Evolutionary conservation across 2,888 invertebrate species (phyloP), one percentile per base, ranked within the genome.

Genomic region (Epinotia ramella): DNA sequence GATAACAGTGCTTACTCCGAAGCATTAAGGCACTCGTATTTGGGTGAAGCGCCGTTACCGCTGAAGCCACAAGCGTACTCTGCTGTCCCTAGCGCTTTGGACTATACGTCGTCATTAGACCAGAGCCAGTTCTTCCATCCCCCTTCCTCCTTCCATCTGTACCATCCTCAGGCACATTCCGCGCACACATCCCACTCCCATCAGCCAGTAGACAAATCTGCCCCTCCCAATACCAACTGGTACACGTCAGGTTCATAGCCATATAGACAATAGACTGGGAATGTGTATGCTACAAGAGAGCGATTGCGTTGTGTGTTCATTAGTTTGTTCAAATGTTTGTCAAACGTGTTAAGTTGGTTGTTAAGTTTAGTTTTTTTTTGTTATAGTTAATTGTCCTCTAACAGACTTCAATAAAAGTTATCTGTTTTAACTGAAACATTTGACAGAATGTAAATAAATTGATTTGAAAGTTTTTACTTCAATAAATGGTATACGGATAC

Each of bases 21-120:
- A 87, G 95, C 96, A 53, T 84, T 96, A 84, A 92, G 96, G 77
- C 93, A 93, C 80, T 91, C 93, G 33, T 94, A 95, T 87, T 87
- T 96, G 83, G 89, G 95, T 78, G 88, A 95, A 87, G 88, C 92
- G 81, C 88, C 95, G 79, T 90, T 98, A 82, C 98, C 98, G 28
- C 94, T 98, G 74, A 98, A 98, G 88, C 98, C 98, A 40, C 98
- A 98, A 89, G 98, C 98, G 66, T 98, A 98, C 88, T 97, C 97
- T 9, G 96, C 96, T 46, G 96, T 96, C 28, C 95, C 96, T 24
- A 96, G 96, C 28, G 95, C 96, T 13, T 95, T 96, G 68, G 95
- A 96, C 77, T 96, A 97, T 75, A 95, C 96, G 2, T 96, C 96
- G 80, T 91, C 96, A 40, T 91, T 96, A 79, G 97, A 97, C 86